Evolutionary conservation across 2,797 vertebrate species (phyloP).

Genomic region (Astyanax mexicanus): DNA sequence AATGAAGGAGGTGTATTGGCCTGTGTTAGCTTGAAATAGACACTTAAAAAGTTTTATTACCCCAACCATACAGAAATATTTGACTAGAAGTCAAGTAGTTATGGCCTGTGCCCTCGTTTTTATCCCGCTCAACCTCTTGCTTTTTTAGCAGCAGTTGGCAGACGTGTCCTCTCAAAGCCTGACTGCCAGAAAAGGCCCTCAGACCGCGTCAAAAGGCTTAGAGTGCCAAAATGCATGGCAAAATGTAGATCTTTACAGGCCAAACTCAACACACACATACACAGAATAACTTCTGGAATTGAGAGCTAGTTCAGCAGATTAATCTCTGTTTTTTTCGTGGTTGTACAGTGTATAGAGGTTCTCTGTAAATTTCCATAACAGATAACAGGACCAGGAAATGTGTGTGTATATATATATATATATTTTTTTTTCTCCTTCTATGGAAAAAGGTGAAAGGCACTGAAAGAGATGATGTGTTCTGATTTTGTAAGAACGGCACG

Average conservation of each 20-base stretch:
- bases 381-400: background rate
- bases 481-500: background rate
- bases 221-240: constrained; percentile 1
- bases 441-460: background rate
- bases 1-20: too few species aligned
- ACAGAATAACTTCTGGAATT: background rate
- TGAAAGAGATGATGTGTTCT: background rate
- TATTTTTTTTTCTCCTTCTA: too few species aligned
- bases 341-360: background rate
- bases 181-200: constrained; percentile 26
- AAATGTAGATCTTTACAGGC: background rate
- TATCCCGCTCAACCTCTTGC: constrained; percentile 17
- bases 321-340: background rate
- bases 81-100: background rate
- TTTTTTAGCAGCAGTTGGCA: constrained; percentile 50
- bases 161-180: constrained; percentile 3
- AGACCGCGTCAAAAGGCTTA: constrained; percentile 22
- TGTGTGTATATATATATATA: too few species aligned
- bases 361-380: background rate
- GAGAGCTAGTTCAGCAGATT: background rate
- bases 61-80: too few species aligned
- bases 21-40: too few species aligned
- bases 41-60: too few species aligned
- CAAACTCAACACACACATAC: too few species aligned
- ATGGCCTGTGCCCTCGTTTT: background rate